phyloP scores from a whole-genome alignment of 1,140 invertebrate species.

The Drosophila sucinea region DNA sequence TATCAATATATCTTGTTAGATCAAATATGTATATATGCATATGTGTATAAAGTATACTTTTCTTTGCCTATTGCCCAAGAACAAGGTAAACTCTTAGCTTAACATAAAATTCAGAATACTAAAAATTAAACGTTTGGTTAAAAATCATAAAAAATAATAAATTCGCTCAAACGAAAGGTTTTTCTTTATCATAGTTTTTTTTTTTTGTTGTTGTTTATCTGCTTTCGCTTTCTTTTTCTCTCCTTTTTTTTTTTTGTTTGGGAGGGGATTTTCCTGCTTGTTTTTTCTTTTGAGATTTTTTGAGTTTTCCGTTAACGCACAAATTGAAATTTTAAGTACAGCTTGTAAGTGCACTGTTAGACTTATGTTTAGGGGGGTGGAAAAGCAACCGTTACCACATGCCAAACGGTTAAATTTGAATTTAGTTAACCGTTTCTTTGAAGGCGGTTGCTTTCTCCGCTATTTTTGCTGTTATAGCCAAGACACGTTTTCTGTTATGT shows the following conservation, averaged over 20 bases:
- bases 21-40: constrained; percentile 35
- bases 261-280: constrained; percentile 69
- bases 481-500: constrained; percentile 14
- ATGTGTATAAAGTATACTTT: not conserved
- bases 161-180: constrained; percentile 79
- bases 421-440: not conserved
- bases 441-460: not conserved
- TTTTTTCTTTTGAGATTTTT: constrained; percentile 60
- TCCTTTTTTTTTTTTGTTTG: constrained; percentile 33
- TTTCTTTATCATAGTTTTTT: not conserved
- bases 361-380: constrained; percentile 8
- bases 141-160: constrained; percentile 70
- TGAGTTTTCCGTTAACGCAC: constrained; percentile 39
- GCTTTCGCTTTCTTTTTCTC: constrained; percentile 32
- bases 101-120: constrained; percentile 53
- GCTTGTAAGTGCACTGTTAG: constrained; percentile 71
- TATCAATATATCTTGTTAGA: constrained; percentile 43
- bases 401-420: not conserved
- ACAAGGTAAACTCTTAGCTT: constrained; percentile 38
- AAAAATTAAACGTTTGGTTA: constrained; percentile 42
- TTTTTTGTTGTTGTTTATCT: constrained; percentile 40
- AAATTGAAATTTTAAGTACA: constrained; percentile 62
- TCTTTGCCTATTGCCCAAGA: constrained; percentile 13
- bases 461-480: constrained; percentile 27
- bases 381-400: constrained; percentile 21